Base-by-base conservation (phyloP, 2,113 vertebrate species). In the Microcebus tavaratra region DNA sequence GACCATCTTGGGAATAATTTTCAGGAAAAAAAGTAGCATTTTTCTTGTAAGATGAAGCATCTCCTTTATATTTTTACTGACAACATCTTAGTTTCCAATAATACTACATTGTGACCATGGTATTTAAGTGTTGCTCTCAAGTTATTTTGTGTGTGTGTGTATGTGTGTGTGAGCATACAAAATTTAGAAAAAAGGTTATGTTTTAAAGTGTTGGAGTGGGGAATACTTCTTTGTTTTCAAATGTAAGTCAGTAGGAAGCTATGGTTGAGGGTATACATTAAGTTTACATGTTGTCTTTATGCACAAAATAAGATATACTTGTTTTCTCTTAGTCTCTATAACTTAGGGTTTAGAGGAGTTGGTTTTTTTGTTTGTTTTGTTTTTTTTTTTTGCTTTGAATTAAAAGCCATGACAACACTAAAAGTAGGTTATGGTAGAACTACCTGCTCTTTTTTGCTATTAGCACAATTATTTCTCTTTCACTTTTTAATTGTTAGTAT, bases 31-130 rank as follows among this genome's bases (percentile, higher is more conserved):
- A 92, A 23, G n/a, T 50, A 90, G 73, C 75, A 17, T 91, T 97
- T 87, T 97, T 95, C 63, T 94, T 93, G 45, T 79, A 86, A 95
- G 23, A 90, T 75, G 79, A 89, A 75, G 59, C 50, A 61, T 95
- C 88, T 95, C 81, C 42, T 20, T 90, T 89, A 75, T 0, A 39
- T 70, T 92, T 96, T 96, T 94, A 75, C 68, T 76, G 70, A 94
- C 50, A 80, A 17, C 36, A 81, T 94, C 86, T 95, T 75, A 57
- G 18, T 96, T 95, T 96, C 75, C 57, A 83, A 61, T 86, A 92
- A 88, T 67, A 78, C 17, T 42, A 85, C 50, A 68, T 86, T 68
- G 20, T 91, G 75, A 65, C 29, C 9, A 4, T 96, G 82, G 76
- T 76, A 45, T 88, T 53, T 89, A 65, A 87, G 34, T 81, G 23